Percentiles rank a stretch among this genome's conserved stretches.
phyloP scores from a whole-genome alignment of 2,113 vertebrate species.

The Forbesichthys agassizii region DNA sequence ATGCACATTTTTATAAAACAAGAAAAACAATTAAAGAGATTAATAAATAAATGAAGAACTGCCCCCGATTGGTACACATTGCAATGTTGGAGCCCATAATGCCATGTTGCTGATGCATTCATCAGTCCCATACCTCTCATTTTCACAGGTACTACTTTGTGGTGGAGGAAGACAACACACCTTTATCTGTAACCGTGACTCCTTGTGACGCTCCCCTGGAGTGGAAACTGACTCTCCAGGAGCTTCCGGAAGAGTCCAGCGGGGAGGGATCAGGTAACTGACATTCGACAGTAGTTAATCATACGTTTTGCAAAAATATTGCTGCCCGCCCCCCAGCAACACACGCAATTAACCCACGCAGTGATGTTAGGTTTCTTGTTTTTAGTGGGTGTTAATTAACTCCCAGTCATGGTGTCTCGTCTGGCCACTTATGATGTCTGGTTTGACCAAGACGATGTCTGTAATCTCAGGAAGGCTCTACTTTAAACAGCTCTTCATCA shows the following conservation, averaged over 20 bases:
- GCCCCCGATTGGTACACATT: no score
- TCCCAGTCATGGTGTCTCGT: constrained; percentile 59
- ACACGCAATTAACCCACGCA: constrained; percentile 38
- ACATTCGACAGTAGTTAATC: constrained; percentile 58
- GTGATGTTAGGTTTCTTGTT: constrained; percentile 63
- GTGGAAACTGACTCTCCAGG: constrained; percentile 94
- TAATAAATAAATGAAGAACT: no score
- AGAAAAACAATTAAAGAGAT: no score
- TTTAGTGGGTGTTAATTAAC: constrained; percentile 69
- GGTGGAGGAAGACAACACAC: constrained; percentile 98
- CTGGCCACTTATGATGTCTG: constrained; percentile 67
- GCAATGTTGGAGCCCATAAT: no score
- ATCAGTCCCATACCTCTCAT: constrained; percentile 24
- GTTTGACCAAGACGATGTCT: constrained; percentile 50
- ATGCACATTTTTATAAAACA: no score
- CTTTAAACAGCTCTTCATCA: constrained; percentile 18
- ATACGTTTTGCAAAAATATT: constrained; percentile 53
- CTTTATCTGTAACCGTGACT: constrained; percentile 92
- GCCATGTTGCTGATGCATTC: constrained; percentile 7
- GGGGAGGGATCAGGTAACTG: constrained; percentile 90
- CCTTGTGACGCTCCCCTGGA: constrained; percentile 95
- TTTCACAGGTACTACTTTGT: constrained; percentile 91
- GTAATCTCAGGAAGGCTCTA: constrained; percentile 48
- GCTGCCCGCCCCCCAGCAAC: constrained; percentile 33
- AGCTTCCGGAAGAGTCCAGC: constrained; percentile 92